Evolutionary conservation across 1,140 invertebrate species (phyloP), one percentile per base, ranked within the genome.

Genomic region (Aphelinus certus): DNA sequence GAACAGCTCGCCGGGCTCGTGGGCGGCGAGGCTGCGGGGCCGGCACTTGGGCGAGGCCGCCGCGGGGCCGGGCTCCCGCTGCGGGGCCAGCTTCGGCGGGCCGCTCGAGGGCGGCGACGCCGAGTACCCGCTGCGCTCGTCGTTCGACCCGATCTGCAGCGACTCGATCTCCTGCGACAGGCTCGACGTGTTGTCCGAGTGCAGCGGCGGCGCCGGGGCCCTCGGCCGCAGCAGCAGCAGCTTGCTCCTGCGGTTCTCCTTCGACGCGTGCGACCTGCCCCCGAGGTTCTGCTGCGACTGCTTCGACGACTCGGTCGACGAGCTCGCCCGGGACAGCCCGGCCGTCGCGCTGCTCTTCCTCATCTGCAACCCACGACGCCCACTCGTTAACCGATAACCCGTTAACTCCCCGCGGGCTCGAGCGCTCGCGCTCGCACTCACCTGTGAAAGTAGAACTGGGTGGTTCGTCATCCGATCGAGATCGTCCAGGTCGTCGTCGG

Each of bases 391-490:
- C 26, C n/a, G n/a, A n/a, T n/a, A n/a, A n/a, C n/a, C n/a, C n/a
- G n/a, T n/a, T n/a, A n/a, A n/a, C 26, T 26, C 26, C 26, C 26
- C 26, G 26, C 26, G 26, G 26, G 26, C 26, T 26, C 26, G 26
- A 26, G 26, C 26, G 26, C 26, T 26, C 26, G 26, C 26, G 26
- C 26, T 26, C 49, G 1, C 58, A 79, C 80, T 83, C 84, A 78
- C 90, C 71, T 87, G 92, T 87, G 80, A 92, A 81, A 88, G 86
- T 53, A 95, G 85, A n/a, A 93, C 91, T 1, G 93, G 93, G 83
- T 95, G 93, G 83, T 95, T 95, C 71, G 92, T 93, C 60, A 95
- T 92, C 76, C 93, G 91, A 80, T 95, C 93, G 45, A 94, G 90
- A 79, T 94, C 93, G 81, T 95, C 94, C 64, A 95, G 89, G 81